A percentile compares a stretch with the other conserved stretches of the same genome.
phyloP scores from a whole-genome alignment of 1,140 invertebrate genomes.

The Pseudomyrmex sp. region DNA sequence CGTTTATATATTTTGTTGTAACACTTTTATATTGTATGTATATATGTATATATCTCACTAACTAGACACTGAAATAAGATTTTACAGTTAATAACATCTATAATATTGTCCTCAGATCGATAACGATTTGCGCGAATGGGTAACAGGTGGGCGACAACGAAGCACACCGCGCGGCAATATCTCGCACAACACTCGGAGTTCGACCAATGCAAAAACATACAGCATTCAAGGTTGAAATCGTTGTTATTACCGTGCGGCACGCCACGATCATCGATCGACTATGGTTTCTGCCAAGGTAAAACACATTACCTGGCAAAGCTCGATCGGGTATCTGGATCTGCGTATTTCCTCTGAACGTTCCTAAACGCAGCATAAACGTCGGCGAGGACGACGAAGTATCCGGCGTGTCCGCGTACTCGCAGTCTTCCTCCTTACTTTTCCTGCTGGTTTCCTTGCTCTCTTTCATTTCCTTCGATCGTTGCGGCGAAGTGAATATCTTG shows the following conservation, averaged over 20 bases:
- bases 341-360: background rate
- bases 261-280: constrained; percentile 48
- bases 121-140: constrained; percentile 19
- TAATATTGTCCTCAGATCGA: background rate
- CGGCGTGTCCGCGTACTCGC: too few relatives aligned
- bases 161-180: constrained; percentile 24
- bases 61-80: too few relatives aligned
- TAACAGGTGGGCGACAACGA: constrained; percentile 50
- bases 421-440: too few relatives aligned
- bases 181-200: background rate
- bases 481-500: background rate
- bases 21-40: too few relatives aligned
- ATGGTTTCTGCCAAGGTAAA: constrained; percentile 38
- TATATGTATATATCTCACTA: too few relatives aligned
- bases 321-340: constrained; percentile 1
- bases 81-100: too few relatives aligned
- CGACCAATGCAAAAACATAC: constrained; percentile 32
- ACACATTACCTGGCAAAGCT: constrained; percentile 2
- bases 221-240: constrained; percentile 39
- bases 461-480: background rate
- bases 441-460: background rate
- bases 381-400: background rate
- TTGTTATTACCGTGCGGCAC: constrained; percentile 46
- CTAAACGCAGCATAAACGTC: background rate
- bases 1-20: background rate